A percentile compares a stretch with the other conserved stretches of the same genome.
Evolutionary conservation across 2,113 vertebrate genomes (phyloP).

Genomic region (Arvicanthis niloticus): DNA sequence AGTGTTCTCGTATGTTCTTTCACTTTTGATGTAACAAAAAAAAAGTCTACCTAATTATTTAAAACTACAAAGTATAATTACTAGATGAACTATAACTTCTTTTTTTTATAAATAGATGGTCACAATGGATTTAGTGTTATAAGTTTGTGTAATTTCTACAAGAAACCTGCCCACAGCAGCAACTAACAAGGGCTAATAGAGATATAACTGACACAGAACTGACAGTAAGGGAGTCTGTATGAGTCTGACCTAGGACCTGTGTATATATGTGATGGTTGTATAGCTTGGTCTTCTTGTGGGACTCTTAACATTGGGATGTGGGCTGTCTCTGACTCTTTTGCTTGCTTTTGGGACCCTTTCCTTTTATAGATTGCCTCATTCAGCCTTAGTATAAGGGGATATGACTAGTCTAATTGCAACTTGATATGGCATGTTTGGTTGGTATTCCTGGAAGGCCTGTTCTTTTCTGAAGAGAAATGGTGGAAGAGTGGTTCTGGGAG

Average conservation of each 20-base stretch:
- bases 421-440: not conserved
- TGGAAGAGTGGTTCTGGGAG: not conserved
- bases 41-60: not conserved
- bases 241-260: not conserved
- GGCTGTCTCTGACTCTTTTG: not conserved
- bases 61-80: not conserved
- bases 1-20: not conserved
- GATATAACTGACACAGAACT: not conserved
- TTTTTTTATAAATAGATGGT: not conserved
- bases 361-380: not conserved
- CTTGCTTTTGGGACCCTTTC: not conserved
- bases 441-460: not conserved
- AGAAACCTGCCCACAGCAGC: not conserved
- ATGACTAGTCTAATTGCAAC: not conserved
- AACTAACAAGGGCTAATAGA: not conserved
- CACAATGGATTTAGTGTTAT: not conserved
- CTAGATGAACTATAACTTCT: not conserved
- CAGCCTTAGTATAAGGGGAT: not conserved
- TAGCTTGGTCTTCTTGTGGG: not conserved
- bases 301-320: not conserved
- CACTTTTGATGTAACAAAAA: not conserved
- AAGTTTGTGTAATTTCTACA: not conserved
- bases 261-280: not conserved
- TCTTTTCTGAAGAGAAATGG: not conserved
- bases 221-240: not conserved